phyloP scores from a whole-genome alignment of 2,113 vertebrate species.

The Gavia stellata region DNA sequence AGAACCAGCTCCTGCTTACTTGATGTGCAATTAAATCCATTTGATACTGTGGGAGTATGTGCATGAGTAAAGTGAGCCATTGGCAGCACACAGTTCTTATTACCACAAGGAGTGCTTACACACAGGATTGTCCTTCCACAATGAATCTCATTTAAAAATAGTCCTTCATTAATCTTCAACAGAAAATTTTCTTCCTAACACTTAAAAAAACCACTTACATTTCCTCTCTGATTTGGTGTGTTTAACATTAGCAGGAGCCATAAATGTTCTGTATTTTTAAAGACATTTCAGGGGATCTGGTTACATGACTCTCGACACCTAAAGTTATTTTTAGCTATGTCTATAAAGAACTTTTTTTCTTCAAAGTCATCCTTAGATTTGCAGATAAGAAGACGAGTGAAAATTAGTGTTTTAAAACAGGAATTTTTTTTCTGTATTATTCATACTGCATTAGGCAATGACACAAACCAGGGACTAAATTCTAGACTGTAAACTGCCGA shows the following conservation, averaged over 20 bases:
- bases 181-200: neutral
- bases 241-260: neutral
- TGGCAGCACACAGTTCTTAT: neutral
- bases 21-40: neutral
- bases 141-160: neutral
- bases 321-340: neutral
- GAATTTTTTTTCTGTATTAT: neutral
- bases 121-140: neutral
- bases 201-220: neutral
- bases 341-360: neutral
- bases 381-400: neutral
- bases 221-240: neutral
- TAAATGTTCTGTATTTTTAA: neutral
- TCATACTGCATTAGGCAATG: neutral
- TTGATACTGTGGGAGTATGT: neutral
- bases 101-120: neutral
- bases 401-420: conserved; percentile 24
- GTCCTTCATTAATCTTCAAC: neutral
- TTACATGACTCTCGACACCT: neutral
- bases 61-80: neutral
- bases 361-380: neutral
- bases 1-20: neutral
- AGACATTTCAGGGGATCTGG: neutral
- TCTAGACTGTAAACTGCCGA: neutral
- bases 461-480: conserved; percentile 12